A percentile compares a stretch with the other conserved stretches of the same genome.
phyloP scores from a whole-genome alignment of 2,797 vertebrate genomes.

The Coranthus polyacanthus region DNA sequence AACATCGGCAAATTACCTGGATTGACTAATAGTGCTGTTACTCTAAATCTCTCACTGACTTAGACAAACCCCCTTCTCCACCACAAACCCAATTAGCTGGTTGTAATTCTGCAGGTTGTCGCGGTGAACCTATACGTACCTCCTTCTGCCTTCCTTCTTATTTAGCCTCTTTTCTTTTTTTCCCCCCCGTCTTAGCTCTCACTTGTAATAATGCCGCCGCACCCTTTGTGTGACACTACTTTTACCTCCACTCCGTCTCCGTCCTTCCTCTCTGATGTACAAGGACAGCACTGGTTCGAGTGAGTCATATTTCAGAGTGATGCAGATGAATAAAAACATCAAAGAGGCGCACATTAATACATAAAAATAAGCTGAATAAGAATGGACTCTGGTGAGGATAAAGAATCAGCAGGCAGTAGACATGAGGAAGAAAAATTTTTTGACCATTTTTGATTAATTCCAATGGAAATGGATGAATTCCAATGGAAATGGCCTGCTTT shows the following conservation, averaged over 20 bases:
- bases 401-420: slow-evolving; percentile 1
- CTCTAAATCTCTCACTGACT: too few species aligned
- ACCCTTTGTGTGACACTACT: slow-evolving; percentile 10
- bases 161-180: background rate
- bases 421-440: background rate
- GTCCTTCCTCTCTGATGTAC: slow-evolving; percentile 28
- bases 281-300: slow-evolving; percentile 31
- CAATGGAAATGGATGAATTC: too few species aligned
- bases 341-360: slow-evolving; percentile 37
- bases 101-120: background rate
- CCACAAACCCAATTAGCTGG: too few species aligned
- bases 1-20: too few species aligned
- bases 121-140: background rate
- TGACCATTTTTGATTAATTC: too few species aligned
- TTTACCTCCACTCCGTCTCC: slow-evolving; percentile 11
- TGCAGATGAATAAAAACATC: slow-evolving; percentile 45
- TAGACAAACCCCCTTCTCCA: too few species aligned
- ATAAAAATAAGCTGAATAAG: slow-evolving; percentile 29
- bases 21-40: too few species aligned
- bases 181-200: slow-evolving; percentile 1
- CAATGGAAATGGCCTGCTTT: too few species aligned
- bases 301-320: slow-evolving; percentile 31
- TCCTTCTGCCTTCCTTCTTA: background rate
- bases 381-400: slow-evolving; percentile 13
- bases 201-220: slow-evolving; percentile 9